Evolutionary conservation across 1,140 invertebrate genomes (phyloP).

Genomic region (Bilobella aurantiaca): DNA sequence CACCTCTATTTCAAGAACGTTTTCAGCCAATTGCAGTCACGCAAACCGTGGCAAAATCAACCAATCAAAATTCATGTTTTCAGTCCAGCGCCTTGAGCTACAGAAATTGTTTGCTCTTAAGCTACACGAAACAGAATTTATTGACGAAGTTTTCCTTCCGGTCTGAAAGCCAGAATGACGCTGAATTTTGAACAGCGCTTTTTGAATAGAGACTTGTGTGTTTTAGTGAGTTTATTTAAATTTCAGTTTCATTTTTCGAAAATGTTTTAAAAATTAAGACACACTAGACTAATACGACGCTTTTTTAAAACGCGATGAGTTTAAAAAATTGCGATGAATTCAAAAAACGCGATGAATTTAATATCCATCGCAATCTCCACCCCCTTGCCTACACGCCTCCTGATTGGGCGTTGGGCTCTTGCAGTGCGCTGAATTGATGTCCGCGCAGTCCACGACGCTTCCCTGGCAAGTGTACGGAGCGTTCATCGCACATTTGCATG

Average conservation of each 20-base stretch:
- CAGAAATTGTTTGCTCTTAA: no score
- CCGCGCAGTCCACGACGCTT: background rate
- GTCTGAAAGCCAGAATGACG: background rate
- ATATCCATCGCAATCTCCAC: background rate
- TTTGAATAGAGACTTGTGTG: background rate
- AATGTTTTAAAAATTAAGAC: no score
- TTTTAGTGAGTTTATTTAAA: background rate
- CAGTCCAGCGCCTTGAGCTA: no score
- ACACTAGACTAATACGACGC: no score
- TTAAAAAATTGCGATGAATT: background rate
- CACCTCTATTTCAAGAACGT: no score
- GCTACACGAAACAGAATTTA: background rate
- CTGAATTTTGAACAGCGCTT: background rate
- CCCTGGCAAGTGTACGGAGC: background rate
- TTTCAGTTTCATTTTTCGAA: background rate
- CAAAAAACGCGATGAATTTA: no score
- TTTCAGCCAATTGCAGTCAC: no score
- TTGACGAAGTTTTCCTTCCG: background rate
- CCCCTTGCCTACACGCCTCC: background rate
- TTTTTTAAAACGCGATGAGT: no score
- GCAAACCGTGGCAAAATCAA: background rate
- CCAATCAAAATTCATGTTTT: background rate
- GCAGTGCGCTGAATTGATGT: background rate
- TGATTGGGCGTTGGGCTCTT: background rate
- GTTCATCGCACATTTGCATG: background rate